Evolutionary conservation across 2,888 invertebrate species (phyloP).

Genomic region (Andrena haemorrhoa): DNA sequence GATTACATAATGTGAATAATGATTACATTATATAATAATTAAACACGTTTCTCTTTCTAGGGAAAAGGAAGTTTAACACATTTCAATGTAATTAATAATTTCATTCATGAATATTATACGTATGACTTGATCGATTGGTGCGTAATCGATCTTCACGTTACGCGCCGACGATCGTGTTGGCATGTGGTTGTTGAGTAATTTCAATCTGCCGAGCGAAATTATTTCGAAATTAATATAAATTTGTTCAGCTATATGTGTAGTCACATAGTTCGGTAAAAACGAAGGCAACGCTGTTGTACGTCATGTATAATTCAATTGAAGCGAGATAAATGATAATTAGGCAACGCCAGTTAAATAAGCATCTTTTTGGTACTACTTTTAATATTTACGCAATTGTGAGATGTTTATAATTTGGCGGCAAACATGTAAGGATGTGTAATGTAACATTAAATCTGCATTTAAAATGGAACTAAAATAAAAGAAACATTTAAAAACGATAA

Average conservation of each 20-base stretch:
- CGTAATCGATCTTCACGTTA: slow-evolving; percentile 47
- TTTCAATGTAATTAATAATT: slow-evolving; percentile 64
- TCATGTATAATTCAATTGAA: slow-evolving; percentile 30
- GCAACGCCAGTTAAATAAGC: slow-evolving; percentile 46
- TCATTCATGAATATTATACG: slow-evolving; percentile 59
- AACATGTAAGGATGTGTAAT: slow-evolving; percentile 46
- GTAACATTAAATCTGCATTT: slow-evolving; percentile 72
- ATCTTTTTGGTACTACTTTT: slow-evolving; percentile 42
- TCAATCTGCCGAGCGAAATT: slow-evolving; percentile 38
- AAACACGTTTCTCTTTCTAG: slow-evolving; percentile 46
- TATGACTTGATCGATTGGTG: slow-evolving; percentile 48
- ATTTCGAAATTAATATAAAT: slow-evolving; percentile 44
- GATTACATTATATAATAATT: slow-evolving; percentile 3
- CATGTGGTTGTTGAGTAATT: slow-evolving; percentile 55
- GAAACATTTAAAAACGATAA: slow-evolving; percentile 61
- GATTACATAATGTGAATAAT: slow-evolving; percentile 51
- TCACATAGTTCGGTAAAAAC: slow-evolving; percentile 30
- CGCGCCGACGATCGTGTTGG: slow-evolving; percentile 59
- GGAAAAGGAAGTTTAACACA: slow-evolving; percentile 47
- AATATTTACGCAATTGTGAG: slow-evolving; percentile 41
- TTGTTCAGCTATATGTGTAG: slow-evolving; percentile 48
- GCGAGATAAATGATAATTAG: slow-evolving; percentile 37
- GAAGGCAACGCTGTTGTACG: slow-evolving; percentile 13
- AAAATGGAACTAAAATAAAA: slow-evolving; percentile 66
- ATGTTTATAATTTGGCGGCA: slow-evolving; percentile 36